phyloP scores from a whole-genome alignment of 2,888 invertebrate genomes.

The Itoplectis maculator region DNA sequence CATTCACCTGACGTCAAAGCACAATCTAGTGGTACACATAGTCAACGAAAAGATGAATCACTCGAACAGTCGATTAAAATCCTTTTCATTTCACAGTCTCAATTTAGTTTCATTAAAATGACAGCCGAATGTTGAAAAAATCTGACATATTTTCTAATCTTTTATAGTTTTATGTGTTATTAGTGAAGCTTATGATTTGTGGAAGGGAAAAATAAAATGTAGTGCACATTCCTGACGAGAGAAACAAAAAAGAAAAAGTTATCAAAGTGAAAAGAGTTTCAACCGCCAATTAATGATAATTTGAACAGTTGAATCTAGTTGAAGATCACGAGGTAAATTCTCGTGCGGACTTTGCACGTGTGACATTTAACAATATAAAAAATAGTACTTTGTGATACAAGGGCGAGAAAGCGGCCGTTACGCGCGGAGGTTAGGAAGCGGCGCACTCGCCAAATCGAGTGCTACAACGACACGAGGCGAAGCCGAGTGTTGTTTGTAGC shows the following conservation, averaged over 20 bases:
- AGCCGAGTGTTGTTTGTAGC: too few species aligned
- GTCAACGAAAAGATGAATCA: background rate
- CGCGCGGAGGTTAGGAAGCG: too few species aligned
- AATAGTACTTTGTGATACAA: too few species aligned
- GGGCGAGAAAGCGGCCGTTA: too few species aligned
- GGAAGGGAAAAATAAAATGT: background rate
- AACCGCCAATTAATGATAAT: background rate
- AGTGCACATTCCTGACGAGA: background rate
- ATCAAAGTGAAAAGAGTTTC: background rate
- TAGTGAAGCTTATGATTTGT: background rate
- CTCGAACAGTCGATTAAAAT: background rate
- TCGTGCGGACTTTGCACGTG: too few species aligned
- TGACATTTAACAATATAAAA: too few species aligned
- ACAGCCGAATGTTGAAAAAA: background rate
- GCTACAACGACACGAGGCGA: too few species aligned
- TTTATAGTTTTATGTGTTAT: background rate
- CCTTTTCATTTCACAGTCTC: background rate
- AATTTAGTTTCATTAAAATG: background rate
- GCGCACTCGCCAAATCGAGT: too few species aligned
- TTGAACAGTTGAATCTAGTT: too few species aligned
- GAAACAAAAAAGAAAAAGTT: background rate
- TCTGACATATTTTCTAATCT: background rate
- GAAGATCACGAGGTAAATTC: background rate
- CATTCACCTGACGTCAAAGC: conserved; percentile 39
- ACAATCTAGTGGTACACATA: conserved; percentile 61